phyloP scores from a whole-genome alignment of 2,797 vertebrate genomes.

The Lerista edwardsae region DNA sequence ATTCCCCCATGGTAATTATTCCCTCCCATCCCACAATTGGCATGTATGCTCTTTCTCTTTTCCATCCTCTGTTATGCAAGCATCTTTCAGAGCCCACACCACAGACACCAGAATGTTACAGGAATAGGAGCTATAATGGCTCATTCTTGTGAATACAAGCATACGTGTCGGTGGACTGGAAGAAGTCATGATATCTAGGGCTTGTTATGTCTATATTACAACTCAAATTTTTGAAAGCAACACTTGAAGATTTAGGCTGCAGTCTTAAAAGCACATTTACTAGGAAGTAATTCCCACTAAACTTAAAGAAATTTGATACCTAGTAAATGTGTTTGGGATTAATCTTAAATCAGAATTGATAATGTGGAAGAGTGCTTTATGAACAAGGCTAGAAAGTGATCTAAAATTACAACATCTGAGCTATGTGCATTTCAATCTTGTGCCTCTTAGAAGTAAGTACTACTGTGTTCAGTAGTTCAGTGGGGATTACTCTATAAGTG shows the following conservation, averaged over 20 bases:
- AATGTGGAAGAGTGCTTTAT: background rate
- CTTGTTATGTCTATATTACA: background rate
- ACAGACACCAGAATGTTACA: background rate
- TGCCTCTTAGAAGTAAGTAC: too few relatives aligned
- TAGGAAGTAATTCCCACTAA: background rate
- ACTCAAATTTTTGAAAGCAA: background rate
- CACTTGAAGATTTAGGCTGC: background rate
- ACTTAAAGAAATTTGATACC: background rate
- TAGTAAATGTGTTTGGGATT: background rate
- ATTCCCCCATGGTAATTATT: background rate
- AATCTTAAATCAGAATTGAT: background rate
- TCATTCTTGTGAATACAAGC: background rate
- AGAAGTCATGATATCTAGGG: background rate
- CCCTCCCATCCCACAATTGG: background rate
- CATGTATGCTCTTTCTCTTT: background rate
- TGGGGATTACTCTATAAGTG: too few relatives aligned
- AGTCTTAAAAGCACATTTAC: background rate
- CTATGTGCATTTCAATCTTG: too few relatives aligned
- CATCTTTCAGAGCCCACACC: background rate
- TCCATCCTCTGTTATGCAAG: background rate
- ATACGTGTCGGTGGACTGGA: background rate
- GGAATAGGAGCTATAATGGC: background rate
- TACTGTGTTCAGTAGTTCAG: too few relatives aligned
- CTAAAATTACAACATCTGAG: background rate
- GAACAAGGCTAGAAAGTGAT: background rate